These are phyloP conservation scores for Anser brachyrhynchus DNA, from an alignment of 2,113 vertebrate genomes.

Conservation along the genomic window DNA sequence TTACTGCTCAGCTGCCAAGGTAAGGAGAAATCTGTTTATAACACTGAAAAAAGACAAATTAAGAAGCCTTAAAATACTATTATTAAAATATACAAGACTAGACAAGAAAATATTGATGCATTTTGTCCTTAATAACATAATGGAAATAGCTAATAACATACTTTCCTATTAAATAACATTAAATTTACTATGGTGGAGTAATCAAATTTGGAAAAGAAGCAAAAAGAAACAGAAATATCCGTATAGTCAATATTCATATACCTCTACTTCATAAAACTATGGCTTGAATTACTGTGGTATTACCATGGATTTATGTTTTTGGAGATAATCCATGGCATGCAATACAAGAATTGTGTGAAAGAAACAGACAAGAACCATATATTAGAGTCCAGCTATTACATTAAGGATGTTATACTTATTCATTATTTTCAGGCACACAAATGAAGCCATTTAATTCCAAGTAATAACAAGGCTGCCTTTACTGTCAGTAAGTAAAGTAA, in stretches of 20 bases:
- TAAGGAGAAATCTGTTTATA: background rate
- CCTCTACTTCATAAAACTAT: background rate
- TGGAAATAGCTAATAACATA: background rate
- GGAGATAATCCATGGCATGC: background rate
- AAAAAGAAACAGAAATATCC: background rate
- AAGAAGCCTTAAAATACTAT: background rate
- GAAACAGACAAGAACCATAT: background rate
- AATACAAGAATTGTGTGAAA: background rate
- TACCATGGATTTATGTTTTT: background rate
- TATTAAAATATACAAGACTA: background rate
- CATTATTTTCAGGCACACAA: background rate
- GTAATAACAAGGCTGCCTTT: background rate
- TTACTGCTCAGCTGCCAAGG: background rate
- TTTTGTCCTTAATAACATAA: background rate
- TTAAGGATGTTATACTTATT: background rate
- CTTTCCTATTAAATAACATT: background rate
- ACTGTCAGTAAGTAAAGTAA: background rate
- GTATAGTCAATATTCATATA: background rate
- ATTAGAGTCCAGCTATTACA: background rate
- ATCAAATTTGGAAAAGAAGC: background rate
- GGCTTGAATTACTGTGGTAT: background rate
- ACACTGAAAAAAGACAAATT: background rate
- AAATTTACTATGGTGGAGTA: background rate
- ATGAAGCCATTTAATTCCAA: background rate
- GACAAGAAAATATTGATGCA: background rate